A percentile compares a stretch with the other conserved stretches of the same genome.
Conservation (phyloP, 2,113 vertebrate species). For the Dicaeum eximium region DNA sequence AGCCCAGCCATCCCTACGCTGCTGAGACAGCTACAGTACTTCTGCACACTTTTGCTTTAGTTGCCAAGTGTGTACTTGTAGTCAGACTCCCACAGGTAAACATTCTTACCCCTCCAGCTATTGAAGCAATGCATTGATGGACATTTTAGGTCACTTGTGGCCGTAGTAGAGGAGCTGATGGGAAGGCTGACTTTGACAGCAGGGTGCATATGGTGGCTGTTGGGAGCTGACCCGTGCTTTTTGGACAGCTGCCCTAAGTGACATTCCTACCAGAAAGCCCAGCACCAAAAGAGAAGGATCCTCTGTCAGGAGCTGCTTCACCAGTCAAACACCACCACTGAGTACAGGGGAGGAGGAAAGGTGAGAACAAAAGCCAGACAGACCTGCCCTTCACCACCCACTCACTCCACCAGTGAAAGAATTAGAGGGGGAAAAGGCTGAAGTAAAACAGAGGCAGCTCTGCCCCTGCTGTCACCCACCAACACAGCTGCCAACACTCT, state of each 20-base stretch:
- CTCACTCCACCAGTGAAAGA: neutral
- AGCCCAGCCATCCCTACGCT: fast-evolving
- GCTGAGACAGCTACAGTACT: fast-evolving
- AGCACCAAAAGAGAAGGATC: neutral
- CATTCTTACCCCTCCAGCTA: fast-evolving
- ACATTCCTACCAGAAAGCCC: neutral
- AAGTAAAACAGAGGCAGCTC: neutral
- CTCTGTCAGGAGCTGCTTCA: neutral
- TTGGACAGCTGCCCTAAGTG: neutral
- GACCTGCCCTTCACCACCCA: neutral
- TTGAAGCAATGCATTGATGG: neutral
- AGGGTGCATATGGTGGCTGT: fast-evolving
- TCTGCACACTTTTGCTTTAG: neutral
- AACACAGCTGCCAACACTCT: neutral
- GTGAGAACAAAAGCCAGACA: neutral
- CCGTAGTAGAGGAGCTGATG: neutral
- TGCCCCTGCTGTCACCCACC: neutral
- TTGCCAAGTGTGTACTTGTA: too few species aligned
- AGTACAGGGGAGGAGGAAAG: neutral
- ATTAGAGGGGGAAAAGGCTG: neutral
- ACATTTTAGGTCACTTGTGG: neutral
- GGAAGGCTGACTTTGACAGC: neutral
- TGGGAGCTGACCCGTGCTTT: fast-evolving
- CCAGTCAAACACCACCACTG: neutral
- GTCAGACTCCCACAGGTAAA: neutral